Evolutionary conservation across 1,140 invertebrate genomes (phyloP), one percentile per base, ranked within the genome.

Genomic region (Araneus ventricosus): DNA sequence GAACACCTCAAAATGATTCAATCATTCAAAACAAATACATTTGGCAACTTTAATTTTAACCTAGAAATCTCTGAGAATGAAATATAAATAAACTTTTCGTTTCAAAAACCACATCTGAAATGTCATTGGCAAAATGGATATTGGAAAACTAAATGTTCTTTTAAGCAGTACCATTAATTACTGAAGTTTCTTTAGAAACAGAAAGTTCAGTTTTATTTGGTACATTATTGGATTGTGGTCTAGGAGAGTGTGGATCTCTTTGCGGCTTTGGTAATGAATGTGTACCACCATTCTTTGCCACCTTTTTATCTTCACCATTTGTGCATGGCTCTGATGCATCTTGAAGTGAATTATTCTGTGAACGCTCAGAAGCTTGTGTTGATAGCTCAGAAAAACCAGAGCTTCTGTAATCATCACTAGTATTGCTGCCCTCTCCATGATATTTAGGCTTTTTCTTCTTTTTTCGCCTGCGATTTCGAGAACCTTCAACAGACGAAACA

Each of bases 401-500:
- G 39, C 41, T 85, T 67, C 86, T 63, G 24, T 88, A 90, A 61
- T 92, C 93, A 39, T 92, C 89, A 67, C 61, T 91, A 24, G 34
- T n/a, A 84, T 85, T 91, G 30, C 45, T 79, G 10, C 41, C 67
- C 22, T 94, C 93, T 67, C 59, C 89, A 39, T 88, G 85, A 85
- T 92, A 92, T 39, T 70, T 88, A 22, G 45, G 52, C 41, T 90
- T 90, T 89, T 86, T 94, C 86, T 92, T 94, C 57, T 90, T 91
- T 70, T 86, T 84, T 2, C 93, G 39, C 57, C 90, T 61, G 24
- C 93, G 89, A 84, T 88, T 94, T 59, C 86, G 34, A 24, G 93
- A 94, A 59, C 94, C 94, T 92, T 94, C 94, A 41, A 94, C 85
- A n/a, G 94, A 94, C 45, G 94, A 94, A 6, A 94, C 89, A 67